A percentile compares a stretch with the other conserved stretches of the same genome.
These are phyloP conservation scores for Conchocele bisecta DNA, from an alignment of 2,888 invertebrate species.

Conservation along the genomic window DNA sequence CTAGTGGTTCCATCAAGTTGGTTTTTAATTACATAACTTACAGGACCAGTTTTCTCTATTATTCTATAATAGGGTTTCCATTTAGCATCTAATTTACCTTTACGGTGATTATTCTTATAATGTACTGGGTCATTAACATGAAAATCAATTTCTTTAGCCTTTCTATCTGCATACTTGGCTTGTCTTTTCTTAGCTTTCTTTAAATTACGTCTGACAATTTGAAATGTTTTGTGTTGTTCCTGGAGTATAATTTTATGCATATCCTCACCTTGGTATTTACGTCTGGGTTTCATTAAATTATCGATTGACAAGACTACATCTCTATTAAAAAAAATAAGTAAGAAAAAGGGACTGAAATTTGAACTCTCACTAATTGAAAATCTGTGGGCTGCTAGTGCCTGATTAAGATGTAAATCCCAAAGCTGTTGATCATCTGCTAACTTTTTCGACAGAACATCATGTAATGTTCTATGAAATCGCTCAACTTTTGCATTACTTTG, in stretches of 20 bases:
- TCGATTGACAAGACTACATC: slow-evolving; percentile 46
- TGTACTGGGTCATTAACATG: slow-evolving; percentile 45
- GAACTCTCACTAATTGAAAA: slow-evolving; percentile 7
- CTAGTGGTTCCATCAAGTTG: slow-evolving; percentile 20
- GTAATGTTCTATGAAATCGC: slow-evolving; percentile 13
- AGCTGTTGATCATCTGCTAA: neutral
- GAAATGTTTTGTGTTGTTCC: slow-evolving; percentile 46
- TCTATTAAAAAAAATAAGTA: slow-evolving; percentile 44
- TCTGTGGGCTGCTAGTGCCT: slow-evolving; percentile 2
- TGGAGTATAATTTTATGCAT: slow-evolving; percentile 38
- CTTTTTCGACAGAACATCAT: neutral
- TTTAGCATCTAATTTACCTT: slow-evolving; percentile 34
- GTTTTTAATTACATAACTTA: slow-evolving; percentile 30
- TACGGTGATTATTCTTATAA: slow-evolving; percentile 21
- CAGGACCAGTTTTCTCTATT: slow-evolving; percentile 33
- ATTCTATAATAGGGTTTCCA: slow-evolving; percentile 49
- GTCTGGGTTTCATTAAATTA: slow-evolving; percentile 34
- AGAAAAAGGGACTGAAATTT: slow-evolving; percentile 32
- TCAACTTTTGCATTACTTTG: slow-evolving; percentile 10
- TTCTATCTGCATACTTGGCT: slow-evolving; percentile 31
- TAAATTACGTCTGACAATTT: slow-evolving; percentile 19
- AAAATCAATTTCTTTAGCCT: slow-evolving; percentile 23
- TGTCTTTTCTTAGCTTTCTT: slow-evolving; percentile 33
- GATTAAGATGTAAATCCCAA: slow-evolving; percentile 6
- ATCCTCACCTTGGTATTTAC: slow-evolving; percentile 38